These are phyloP conservation scores for Parnassius orleans DNA, from an alignment of 2,888 invertebrate genomes.

Conservation along the genomic window DNA sequence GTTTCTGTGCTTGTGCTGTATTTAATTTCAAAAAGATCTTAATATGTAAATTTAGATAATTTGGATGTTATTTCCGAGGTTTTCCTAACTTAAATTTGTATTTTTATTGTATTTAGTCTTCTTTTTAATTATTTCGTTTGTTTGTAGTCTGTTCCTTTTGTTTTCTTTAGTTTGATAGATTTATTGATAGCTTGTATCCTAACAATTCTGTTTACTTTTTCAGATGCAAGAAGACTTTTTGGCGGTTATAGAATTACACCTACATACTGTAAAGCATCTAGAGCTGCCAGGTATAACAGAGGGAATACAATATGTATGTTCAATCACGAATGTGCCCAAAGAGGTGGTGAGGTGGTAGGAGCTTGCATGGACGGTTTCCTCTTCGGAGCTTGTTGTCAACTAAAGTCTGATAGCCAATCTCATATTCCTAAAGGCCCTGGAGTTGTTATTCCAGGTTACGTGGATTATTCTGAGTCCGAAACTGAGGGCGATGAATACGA, in stretches of 20 bases:
- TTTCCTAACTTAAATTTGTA: too few relatives aligned
- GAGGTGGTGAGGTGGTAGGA: conserved; percentile 90
- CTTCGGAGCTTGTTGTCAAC: conserved; percentile 95
- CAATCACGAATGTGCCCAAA: conserved; percentile 91
- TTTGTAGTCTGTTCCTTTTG: too few relatives aligned
- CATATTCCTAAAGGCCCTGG: conserved; percentile 76
- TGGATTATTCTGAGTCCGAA: conserved; percentile 69
- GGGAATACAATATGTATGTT: conserved; percentile 95
- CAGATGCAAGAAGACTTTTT: conserved; percentile 85
- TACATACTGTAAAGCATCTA: conserved; percentile 87
- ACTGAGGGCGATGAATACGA: conserved; percentile 58
- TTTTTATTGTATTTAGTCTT: too few relatives aligned
- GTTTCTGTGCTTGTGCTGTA: too few relatives aligned
- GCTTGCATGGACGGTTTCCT: conserved; percentile 95
- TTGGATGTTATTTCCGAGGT: too few relatives aligned
- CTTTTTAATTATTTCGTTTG: too few relatives aligned
- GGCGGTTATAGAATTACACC: conserved; percentile 94
- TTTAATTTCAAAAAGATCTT: too few relatives aligned
- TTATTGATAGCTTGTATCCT: too few relatives aligned
- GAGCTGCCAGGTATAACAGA: conserved; percentile 82
- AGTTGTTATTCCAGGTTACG: conserved; percentile 71
- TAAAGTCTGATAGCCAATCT: conserved; percentile 75
- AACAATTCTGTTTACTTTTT: conserved; percentile 24
- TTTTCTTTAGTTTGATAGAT: too few relatives aligned
- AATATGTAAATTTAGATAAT: too few relatives aligned